These are phyloP conservation scores for Coelopa frigida DNA, from an alignment of 1,140 invertebrate species.

Conservation along the genomic window DNA sequence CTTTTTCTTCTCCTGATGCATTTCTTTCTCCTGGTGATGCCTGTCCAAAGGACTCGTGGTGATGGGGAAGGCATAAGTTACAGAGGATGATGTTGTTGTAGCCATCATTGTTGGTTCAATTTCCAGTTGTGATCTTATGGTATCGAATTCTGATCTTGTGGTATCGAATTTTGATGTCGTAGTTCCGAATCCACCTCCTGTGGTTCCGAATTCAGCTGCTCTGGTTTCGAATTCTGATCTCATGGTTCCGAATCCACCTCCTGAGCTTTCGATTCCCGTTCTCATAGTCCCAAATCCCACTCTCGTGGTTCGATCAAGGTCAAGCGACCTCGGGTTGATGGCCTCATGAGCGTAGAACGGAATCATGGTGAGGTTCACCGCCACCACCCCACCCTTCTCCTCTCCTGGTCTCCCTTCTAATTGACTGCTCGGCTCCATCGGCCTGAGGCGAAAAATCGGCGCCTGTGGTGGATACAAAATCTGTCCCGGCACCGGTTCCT, in stretches of 20 bases:
- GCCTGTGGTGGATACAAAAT: constrained; percentile 31
- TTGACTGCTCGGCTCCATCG: constrained; percentile 23
- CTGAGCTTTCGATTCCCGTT: too few relatives aligned
- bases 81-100: background rate
- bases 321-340: constrained; percentile 13
- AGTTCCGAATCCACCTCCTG: too few relatives aligned
- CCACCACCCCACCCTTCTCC: constrained; percentile 10
- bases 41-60: background rate
- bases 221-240: too few relatives aligned
- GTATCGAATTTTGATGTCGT: too few relatives aligned
- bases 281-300: too few relatives aligned
- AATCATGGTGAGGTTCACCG: constrained; percentile 32
- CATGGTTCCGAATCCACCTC: too few relatives aligned
- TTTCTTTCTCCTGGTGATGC: constrained; percentile 16
- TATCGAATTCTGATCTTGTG: too few relatives aligned
- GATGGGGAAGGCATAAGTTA: background rate
- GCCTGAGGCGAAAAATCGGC: constrained; percentile 36
- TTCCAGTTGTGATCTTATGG: too few relatives aligned
- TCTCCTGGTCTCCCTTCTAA: background rate
- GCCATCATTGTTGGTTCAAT: too few relatives aligned
- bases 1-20: constrained; percentile 26
- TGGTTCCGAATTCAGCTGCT: too few relatives aligned
- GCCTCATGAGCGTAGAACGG: constrained; percentile 40
- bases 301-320: background rate
- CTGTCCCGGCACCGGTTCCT: constrained; percentile 37